Evolutionary conservation across 2,113 vertebrate species (phyloP), one percentile per base, ranked within the genome.

Genomic region (Chaetura pelagica): DNA sequence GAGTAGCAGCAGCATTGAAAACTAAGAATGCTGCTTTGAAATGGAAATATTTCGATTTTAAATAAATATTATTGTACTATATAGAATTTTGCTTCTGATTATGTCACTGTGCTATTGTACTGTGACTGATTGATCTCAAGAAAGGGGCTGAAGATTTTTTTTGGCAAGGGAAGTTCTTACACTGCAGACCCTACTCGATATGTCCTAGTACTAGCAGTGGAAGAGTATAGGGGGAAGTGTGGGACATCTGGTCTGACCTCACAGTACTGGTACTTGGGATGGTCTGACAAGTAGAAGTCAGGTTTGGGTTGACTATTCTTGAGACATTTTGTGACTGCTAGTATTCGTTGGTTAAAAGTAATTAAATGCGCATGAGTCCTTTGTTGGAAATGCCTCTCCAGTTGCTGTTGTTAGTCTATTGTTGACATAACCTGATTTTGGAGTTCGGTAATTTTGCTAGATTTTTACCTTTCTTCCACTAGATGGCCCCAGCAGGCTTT

Each of bases 401-500:
- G 55, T 71, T 87, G 38, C 52, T 57, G 12, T 1, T 82, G 10
- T 27, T 72, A 35, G 10, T 44, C 32, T 42, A 14, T 78, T 46
- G 24, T 20, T 66, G 55, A 61, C 0, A 0, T 35, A 14, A 30
- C 14, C 46, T 9, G 26, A 27, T 62, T 79, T 85, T 81, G 52
- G 12, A 86, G 30, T 35, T 64, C 17, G 26, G 44, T 64, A 5
- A 14, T 44, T 93, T 69, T 85, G 15, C 15, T n/a, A 21, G 11
- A 0, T 27, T 40, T 87, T 83, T 71, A 38, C 13, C 23, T 78
- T 79, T 62, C 71, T 71, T 51, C 97, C 93, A 84, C 95, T 96
- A 97, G 96, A 55, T 97, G 95, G 94, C 96, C 66, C 51, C 38
- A 57, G 59, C 46, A 17, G 38, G 29, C 89, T 38, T 94, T 68